phyloP scores from a whole-genome alignment of 1,140 invertebrate genomes.

The Megathymus violae region DNA sequence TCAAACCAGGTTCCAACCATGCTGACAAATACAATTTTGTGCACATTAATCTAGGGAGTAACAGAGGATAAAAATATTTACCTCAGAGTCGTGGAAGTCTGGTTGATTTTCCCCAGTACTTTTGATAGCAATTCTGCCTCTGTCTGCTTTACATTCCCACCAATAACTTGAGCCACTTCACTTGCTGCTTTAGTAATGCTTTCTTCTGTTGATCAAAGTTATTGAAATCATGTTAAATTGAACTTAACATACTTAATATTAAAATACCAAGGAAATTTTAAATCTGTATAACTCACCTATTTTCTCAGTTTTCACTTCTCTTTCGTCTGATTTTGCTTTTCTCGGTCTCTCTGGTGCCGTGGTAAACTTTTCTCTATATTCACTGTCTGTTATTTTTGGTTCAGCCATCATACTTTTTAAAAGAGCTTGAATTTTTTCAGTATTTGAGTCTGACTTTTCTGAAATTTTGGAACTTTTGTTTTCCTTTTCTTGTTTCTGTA shows the following conservation, averaged over 20 bases:
- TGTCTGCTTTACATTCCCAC: constrained; percentile 87
- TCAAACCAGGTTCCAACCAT: no score
- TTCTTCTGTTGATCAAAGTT: constrained; percentile 60
- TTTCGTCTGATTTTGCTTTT: constrained; percentile 57
- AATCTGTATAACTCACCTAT: constrained; percentile 66
- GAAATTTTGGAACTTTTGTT: constrained; percentile 32
- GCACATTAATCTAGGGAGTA: no score
- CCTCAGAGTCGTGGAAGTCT: no score
- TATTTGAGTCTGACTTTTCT: constrained; percentile 53
- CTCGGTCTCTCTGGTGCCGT: constrained; percentile 62
- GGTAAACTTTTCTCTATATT: constrained; percentile 68
- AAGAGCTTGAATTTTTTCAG: constrained; percentile 76
- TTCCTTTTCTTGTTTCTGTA: constrained; percentile 46
- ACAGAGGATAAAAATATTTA: no score
- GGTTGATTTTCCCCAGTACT: constrained; percentile 83
- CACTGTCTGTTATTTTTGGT: constrained; percentile 64
- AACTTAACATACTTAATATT: constrained; percentile 1
- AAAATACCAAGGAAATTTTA: no score
- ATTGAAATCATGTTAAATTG: constrained; percentile 11
- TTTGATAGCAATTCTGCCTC: constrained; percentile 90
- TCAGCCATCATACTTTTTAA: constrained; percentile 75
- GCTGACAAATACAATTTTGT: no score
- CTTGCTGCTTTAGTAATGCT: constrained; percentile 85
- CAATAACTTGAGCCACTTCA: constrained; percentile 86
- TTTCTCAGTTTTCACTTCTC: constrained; percentile 67